A percentile compares a stretch with the other conserved stretches of the same genome.
Evolutionary conservation across 1,140 invertebrate genomes (phyloP).

Genomic region (Diprion similis): DNA sequence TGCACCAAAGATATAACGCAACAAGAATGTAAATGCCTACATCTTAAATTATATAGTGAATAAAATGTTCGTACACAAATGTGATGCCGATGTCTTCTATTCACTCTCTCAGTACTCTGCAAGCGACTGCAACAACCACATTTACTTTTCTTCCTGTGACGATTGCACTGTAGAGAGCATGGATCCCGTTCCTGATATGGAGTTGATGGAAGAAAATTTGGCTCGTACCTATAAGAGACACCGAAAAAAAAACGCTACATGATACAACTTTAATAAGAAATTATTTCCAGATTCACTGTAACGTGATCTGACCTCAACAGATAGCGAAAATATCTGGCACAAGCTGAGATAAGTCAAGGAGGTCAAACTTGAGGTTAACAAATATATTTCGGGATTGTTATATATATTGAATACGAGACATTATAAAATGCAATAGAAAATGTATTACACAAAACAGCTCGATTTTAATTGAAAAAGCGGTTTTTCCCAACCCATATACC

Average conservation of each 20-base stretch:
- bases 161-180: neutral
- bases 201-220: constrained; percentile 9
- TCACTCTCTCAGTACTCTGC: neutral
- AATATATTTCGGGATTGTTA: no score
- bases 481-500: no score
- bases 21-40: neutral
- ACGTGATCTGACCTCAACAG: no score
- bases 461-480: no score
- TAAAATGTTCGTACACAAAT: neutral
- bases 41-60: neutral
- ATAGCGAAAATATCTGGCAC: no score
- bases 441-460: no score
- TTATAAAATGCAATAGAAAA: no score
- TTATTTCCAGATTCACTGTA: neutral
- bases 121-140: neutral
- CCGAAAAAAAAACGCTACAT: neutral
- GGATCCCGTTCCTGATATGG: constrained; percentile 11
- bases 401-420: no score
- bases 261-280: neutral
- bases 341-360: no score
- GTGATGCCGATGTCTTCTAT: neutral
- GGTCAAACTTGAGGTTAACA: no score
- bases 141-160: neutral
- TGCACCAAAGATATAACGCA: neutral
- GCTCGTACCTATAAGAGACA: constrained; percentile 20